Evolutionary conservation across 1,140 invertebrate genomes (phyloP), one percentile per base, ranked within the genome.

Genomic region (Solenopsis invicta): DNA sequence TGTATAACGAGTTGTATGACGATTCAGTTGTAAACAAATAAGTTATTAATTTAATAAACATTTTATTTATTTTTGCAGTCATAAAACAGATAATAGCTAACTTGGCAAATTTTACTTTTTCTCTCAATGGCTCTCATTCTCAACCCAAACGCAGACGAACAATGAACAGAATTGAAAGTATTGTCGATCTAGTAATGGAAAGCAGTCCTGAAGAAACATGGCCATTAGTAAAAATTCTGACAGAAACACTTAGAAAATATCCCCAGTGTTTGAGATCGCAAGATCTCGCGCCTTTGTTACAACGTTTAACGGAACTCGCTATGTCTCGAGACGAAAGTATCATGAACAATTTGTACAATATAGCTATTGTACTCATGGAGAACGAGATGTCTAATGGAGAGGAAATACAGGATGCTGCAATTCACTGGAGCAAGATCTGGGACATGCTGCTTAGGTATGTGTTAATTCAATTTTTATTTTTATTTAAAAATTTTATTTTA

Each of bases 381-480:
- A 92, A 93, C 59, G 71, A 93, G 18, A 82, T 87, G 74, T 41
- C 41, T 24, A 91, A 91, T n/a, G 69, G n/a, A 37, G 54, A 75
- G 4, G 52, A 81, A 54, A 88, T 78, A 69, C 54, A 91, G 54
- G 89, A 87, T 41, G 71, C 87, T 0, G 86, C 67, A 69, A 86
- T 85, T 74, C 87, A 94, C 18, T 96, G 95, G 95, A 92, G 91
- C 50, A 91, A 94, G 67, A 93, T 96, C 21, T 95, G 93, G 91
- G 94, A 96, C 80, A 93, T 92, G 54, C 90, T 93, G 10, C 87
- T 95, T 82, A 94, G 95, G 96, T 96, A 90, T 24, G 2, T 69
- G 24, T 67, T 45, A 52, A 52, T 16, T 9, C 21, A 16, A 24
- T 72, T 72, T 72, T 9, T 67, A 59, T 9, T 59, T 75, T 10